Conservation (phyloP, 2,888 invertebrate genomes). For the Campoplex capitator region DNA sequence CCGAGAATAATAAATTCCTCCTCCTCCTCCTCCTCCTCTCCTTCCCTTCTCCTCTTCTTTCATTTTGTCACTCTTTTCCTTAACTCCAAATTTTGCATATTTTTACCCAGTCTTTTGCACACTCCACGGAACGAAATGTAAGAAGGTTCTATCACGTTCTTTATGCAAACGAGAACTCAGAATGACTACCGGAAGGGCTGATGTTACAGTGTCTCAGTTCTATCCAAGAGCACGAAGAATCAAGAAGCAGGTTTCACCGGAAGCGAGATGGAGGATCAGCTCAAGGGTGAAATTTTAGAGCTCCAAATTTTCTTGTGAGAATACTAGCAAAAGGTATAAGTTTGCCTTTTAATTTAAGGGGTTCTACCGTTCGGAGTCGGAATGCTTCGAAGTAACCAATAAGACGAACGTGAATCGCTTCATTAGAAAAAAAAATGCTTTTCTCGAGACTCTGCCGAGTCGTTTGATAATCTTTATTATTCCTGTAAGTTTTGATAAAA, state of each 20-base stretch:
- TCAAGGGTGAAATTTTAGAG: slow-evolving; percentile 14
- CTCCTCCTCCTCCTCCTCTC: slow-evolving; percentile 4
- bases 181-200: slow-evolving; percentile 56
- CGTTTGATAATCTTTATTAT: background rate
- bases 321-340: slow-evolving; percentile 24
- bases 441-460: background rate
- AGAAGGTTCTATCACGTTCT: slow-evolving; percentile 62
- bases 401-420: no score
- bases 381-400: slow-evolving; percentile 1
- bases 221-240: slow-evolving; percentile 20
- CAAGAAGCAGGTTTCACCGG: slow-evolving; percentile 37
- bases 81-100: slow-evolving; percentile 36
- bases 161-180: slow-evolving; percentile 59
- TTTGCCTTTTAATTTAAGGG: slow-evolving; percentile 43
- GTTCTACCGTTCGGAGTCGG: background rate
- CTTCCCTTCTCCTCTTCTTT: background rate
- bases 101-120: slow-evolving; percentile 33
- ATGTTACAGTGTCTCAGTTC: slow-evolving; percentile 35
- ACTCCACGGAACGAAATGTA: slow-evolving; percentile 37
- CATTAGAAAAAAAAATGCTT: no score
- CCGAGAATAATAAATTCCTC: slow-evolving; percentile 57
- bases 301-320: slow-evolving; percentile 28
- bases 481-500: background rate
- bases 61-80: slow-evolving; percentile 26
- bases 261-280: slow-evolving; percentile 7